These are phyloP conservation scores for Eupithecia insigniata DNA, from an alignment of 2,888 invertebrate genomes.

Conservation along the genomic window DNA sequence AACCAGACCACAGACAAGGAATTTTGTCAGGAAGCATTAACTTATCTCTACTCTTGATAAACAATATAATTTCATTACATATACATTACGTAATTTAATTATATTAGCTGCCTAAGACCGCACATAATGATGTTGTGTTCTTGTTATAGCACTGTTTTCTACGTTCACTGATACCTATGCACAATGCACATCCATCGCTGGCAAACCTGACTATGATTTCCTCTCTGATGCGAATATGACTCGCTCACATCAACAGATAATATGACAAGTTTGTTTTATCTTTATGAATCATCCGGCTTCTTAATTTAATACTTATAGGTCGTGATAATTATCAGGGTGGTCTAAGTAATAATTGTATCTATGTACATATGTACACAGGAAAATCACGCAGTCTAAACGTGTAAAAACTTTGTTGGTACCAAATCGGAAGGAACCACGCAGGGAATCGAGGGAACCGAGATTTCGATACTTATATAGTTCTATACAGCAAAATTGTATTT, in stretches of 20 bases:
- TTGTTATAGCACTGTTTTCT: too few relatives aligned
- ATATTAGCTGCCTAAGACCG: neutral
- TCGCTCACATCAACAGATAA: neutral
- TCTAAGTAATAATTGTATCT: slow-evolving; percentile 2
- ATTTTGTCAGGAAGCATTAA: neutral
- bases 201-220: neutral
- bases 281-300: slow-evolving; percentile 2
- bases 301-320: neutral
- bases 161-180: too few relatives aligned
- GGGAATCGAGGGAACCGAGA: too few relatives aligned
- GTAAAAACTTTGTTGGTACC: neutral
- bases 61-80: neutral
- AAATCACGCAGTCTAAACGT: slow-evolving; percentile 1
- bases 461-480: too few relatives aligned
- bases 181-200: neutral
- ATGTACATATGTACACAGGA: neutral
- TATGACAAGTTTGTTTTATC: neutral
- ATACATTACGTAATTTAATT: too few relatives aligned
- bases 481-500: too few relatives aligned
- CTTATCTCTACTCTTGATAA: neutral
- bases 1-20: neutral
- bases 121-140: neutral
- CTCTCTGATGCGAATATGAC: neutral
- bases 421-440: too few relatives aligned
- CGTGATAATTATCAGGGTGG: neutral